Conservation (phyloP, 2,113 vertebrate species). For the Eulemur macaco region DNA sequence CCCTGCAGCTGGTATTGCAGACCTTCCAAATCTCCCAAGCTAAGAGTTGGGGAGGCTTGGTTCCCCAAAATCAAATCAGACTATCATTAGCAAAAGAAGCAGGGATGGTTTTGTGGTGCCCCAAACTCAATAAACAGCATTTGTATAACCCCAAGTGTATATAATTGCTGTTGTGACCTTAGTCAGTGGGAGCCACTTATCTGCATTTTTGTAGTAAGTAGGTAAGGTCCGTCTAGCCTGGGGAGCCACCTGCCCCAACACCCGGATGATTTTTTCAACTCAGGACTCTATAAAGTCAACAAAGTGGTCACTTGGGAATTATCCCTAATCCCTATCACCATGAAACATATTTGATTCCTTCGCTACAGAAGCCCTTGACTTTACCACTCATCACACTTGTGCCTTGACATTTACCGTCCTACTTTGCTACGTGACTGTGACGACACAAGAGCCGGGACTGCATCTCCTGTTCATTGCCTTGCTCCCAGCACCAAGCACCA, state of each 20-base stretch:
- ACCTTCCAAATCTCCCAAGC: not conserved
- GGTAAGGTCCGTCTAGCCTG: accelerated
- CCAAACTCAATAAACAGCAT: not conserved
- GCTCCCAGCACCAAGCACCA: not conserved
- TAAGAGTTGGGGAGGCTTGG: not conserved
- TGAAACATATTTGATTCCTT: not conserved
- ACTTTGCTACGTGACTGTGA: not conserved
- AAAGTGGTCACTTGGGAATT: not conserved
- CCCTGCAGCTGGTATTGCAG: not conserved
- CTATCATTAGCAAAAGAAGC: not conserved
- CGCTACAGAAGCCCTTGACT: not conserved
- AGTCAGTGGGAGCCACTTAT: not conserved
- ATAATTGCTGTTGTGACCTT: not conserved
- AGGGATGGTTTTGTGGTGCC: not conserved
- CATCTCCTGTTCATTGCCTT: not conserved
- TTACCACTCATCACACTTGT: not conserved
- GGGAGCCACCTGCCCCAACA: not conserved
- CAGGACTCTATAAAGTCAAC: not conserved
- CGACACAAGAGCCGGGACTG: accelerated
- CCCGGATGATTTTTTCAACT: not conserved
- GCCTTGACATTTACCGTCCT: not conserved
- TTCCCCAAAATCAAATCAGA: not conserved
- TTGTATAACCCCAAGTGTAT: not conserved
- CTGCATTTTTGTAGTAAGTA: not conserved
- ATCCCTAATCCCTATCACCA: not conserved